Conservation (phyloP, 1,140 invertebrate species). For the Tetranychus urticae region DNA sequence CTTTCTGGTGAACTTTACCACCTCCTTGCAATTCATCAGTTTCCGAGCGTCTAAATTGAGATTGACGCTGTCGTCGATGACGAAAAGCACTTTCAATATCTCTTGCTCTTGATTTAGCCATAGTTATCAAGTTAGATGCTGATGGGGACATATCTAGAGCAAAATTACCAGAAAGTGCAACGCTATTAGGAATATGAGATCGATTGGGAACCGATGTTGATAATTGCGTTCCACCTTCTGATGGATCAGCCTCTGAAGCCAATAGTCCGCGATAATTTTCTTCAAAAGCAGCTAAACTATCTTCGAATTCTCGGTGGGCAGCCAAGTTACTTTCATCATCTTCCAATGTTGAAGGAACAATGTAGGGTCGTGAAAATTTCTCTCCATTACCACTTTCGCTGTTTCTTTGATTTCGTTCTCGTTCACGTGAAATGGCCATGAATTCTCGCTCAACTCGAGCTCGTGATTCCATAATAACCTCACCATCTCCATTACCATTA, state of each 20-base stretch:
- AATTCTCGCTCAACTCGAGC: not conserved
- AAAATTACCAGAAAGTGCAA: not conserved
- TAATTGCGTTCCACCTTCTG: not conserved
- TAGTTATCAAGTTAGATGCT: not conserved
- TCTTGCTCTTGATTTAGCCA: constrained; percentile 4
- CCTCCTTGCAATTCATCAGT: not conserved
- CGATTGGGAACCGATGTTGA: not conserved
- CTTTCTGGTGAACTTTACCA: not conserved
- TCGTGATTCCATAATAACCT: not conserved
- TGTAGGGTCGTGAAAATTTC: not conserved
- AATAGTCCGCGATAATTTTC: constrained; percentile 1
- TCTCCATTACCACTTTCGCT: not conserved
- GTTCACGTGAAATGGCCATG: not conserved
- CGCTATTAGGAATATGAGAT: not conserved
- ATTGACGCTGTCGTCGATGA: not conserved
- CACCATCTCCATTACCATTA: not conserved
- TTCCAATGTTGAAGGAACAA: not conserved
- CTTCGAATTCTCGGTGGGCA: not conserved
- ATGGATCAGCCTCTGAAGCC: not conserved
- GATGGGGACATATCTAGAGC: not conserved
- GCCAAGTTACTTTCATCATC: not conserved
- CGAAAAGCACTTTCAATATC: constrained; percentile 2
- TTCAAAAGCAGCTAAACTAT: constrained; percentile 1
- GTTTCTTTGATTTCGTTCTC: not conserved
- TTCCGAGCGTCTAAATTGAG: not conserved